Conservation (phyloP, 2,888 invertebrate genomes). For the Acronicta leporina region DNA sequence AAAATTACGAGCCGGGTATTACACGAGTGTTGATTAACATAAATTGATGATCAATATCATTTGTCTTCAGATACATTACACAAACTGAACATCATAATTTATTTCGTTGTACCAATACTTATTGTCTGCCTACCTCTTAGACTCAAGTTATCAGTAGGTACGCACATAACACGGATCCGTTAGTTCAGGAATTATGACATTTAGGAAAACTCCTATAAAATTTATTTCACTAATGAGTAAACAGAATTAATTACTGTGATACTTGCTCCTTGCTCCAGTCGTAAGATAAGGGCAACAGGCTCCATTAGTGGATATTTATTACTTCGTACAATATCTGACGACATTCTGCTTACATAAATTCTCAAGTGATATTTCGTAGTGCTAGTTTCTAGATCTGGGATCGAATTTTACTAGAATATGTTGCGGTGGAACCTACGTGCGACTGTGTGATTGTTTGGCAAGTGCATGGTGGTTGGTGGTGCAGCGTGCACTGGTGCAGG, state of each 20-base stretch:
- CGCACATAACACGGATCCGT: slow-evolving; percentile 8
- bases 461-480: slow-evolving; percentile 42
- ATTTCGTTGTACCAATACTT: slow-evolving; percentile 35
- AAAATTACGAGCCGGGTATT: slow-evolving; percentile 48
- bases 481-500: slow-evolving; percentile 42
- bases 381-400: slow-evolving; percentile 20
- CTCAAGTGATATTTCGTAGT: slow-evolving; percentile 44
- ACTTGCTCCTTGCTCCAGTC: slow-evolving; percentile 45
- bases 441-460: slow-evolving; percentile 32
- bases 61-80: slow-evolving; percentile 53
- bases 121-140: slow-evolving; percentile 30
- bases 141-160: slow-evolving; percentile 30
- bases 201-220: slow-evolving; percentile 25
- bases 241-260: slow-evolving; percentile 42
- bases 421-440: slow-evolving; percentile 20
- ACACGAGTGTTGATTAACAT: slow-evolving; percentile 51
- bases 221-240: slow-evolving; percentile 41
- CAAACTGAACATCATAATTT: slow-evolving; percentile 43
- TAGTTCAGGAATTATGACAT: slow-evolving; percentile 25
- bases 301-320: slow-evolving; percentile 56
- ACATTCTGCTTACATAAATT: slow-evolving; percentile 51
- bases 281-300: slow-evolving; percentile 46
- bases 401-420: slow-evolving; percentile 10
- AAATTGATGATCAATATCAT: slow-evolving; percentile 56
- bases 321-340: slow-evolving; percentile 38